These are phyloP conservation scores for Zoanthus gigantus DNA, from an alignment of 92 coral and sea anemone genomes.

Conservation along the genomic window DNA sequence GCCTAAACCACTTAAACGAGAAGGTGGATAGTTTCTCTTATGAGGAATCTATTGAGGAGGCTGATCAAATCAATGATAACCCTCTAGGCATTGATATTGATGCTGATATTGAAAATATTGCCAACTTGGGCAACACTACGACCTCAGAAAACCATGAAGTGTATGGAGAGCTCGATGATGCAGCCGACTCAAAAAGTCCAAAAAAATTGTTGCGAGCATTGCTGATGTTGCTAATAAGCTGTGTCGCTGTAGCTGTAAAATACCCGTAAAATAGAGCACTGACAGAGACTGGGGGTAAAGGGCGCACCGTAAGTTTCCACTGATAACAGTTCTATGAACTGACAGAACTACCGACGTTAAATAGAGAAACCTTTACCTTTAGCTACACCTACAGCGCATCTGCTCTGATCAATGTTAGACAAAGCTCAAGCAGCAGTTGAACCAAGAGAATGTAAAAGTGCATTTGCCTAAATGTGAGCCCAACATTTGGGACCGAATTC, in stretches of 20 bases:
- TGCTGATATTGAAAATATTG: conserved; percentile 29
- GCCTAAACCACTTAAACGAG: conserved; percentile 33
- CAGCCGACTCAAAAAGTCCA: conserved; percentile 32
- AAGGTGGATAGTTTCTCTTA: conserved; percentile 28
- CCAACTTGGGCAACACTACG: conserved; percentile 21
- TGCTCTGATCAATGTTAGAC: conserved; percentile 46
- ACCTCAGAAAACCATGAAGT: conserved; percentile 23
- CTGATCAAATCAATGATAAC: conserved; percentile 12
- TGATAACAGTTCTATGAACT: too few species aligned
- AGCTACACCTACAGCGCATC: conserved; percentile 8
- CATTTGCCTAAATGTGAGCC: conserved; percentile 48
- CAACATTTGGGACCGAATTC: conserved; percentile 53
- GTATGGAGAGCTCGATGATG: conserved; percentile 21
- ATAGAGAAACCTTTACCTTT: too few species aligned
- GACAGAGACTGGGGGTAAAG: too few species aligned
- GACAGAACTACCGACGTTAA: too few species aligned
- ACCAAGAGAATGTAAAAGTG: conserved; percentile 41
- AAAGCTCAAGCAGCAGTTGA: conserved; percentile 31
- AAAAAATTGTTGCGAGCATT: conserved; percentile 36
- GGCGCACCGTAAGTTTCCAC: too few species aligned
- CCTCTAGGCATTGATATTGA: background rate
- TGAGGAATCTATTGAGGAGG: conserved; percentile 21
- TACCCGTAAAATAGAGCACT: too few species aligned
- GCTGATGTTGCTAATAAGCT: conserved; percentile 52
- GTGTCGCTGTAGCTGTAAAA: background rate